Percentiles rank a stretch among this genome's conserved stretches.
These are phyloP conservation scores for Chaetodon auriga DNA, from an alignment of 2,113 vertebrate species.

Conservation along the genomic window DNA sequence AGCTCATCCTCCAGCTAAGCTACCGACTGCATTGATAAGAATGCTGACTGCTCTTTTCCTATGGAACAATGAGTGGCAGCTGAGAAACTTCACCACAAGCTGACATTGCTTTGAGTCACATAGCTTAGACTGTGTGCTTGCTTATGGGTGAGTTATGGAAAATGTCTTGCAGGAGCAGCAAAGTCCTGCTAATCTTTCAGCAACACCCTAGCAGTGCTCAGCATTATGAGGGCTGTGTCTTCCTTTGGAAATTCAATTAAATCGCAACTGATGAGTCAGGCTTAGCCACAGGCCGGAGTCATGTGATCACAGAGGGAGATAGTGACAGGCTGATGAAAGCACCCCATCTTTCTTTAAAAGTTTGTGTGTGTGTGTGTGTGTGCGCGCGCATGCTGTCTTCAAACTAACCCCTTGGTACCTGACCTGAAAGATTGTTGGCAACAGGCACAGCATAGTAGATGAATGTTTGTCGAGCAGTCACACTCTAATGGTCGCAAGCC, in stretches of 20 bases:
- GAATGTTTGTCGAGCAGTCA: constrained; percentile 54
- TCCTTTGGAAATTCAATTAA: constrained; percentile 71
- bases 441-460: constrained; percentile 37
- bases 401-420: constrained; percentile 40
- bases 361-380: constrained; percentile 17
- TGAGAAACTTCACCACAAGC: constrained; percentile 54
- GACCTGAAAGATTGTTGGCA: constrained; percentile 62
- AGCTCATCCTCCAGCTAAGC: constrained; percentile 55
- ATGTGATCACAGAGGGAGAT: constrained; percentile 54
- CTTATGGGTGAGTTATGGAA: constrained; percentile 50
- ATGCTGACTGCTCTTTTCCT: constrained; percentile 64
- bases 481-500: constrained; percentile 66
- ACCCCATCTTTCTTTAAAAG: constrained; percentile 21
- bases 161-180: constrained; percentile 48
- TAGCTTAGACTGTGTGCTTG: constrained; percentile 46
- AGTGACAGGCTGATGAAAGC: constrained; percentile 49
- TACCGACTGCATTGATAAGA: constrained; percentile 48
- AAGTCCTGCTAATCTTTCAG: constrained; percentile 63
- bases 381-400: constrained; percentile 26
- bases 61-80: constrained; percentile 64
- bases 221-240: constrained; percentile 39
- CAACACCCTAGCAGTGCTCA: constrained; percentile 47
- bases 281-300: constrained; percentile 38
- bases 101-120: constrained; percentile 57
- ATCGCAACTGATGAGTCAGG: constrained; percentile 55